These are phyloP conservation scores for Crotalus horridus DNA, from an alignment of 2,113 vertebrate genomes.

Conservation along the genomic window DNA sequence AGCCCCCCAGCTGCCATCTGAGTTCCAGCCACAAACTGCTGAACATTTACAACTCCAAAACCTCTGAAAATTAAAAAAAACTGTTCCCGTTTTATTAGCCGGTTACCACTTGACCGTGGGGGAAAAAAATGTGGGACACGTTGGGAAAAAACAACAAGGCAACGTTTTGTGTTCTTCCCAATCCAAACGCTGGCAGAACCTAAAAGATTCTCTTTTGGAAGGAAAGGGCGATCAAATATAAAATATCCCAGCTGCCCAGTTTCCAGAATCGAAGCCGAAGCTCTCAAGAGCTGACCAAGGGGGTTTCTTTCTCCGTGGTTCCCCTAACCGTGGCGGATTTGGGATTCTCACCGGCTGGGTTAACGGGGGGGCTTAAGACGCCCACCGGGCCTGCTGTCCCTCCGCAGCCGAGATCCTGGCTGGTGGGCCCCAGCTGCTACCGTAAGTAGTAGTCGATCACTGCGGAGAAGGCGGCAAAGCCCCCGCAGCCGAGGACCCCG, in stretches of 20 bases:
- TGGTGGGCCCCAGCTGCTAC: conserved; percentile 54
- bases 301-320: conserved; percentile 45
- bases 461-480: conserved; percentile 95
- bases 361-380: neutral
- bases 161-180: conserved; percentile 43
- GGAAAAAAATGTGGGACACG: conserved; percentile 8
- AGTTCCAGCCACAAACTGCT: neutral
- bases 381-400: neutral
- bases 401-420: neutral
- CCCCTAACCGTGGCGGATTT: neutral
- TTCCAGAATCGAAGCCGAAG: conserved; percentile 11
- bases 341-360: neutral
- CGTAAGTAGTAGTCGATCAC: conserved; percentile 93
- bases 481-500: conserved; percentile 89
- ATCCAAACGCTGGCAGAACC: conserved; percentile 20
- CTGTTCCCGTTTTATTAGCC: neutral
- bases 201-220: neutral
- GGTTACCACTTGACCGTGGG: neutral
- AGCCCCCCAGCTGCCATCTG: neutral
- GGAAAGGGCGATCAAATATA: neutral
- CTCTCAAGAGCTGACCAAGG: conserved; percentile 15
- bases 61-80: neutral
- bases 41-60: neutral
- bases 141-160: conserved; percentile 29
- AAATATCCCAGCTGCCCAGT: conserved; percentile 31